phyloP scores from a whole-genome alignment of 2,113 vertebrate species.

The Cottus gobio region DNA sequence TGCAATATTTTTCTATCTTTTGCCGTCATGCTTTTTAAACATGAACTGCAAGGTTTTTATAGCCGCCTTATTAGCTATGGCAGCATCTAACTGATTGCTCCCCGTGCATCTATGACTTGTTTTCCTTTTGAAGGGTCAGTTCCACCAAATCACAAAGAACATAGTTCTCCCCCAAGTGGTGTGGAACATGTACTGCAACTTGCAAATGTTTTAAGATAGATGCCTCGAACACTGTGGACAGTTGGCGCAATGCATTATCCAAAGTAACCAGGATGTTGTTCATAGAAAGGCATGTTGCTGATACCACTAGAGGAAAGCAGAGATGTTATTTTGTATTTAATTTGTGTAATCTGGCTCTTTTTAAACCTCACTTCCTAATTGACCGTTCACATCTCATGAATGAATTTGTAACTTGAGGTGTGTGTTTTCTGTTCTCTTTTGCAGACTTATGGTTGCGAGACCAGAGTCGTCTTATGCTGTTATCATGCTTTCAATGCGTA shows the following conservation, averaged over 20 bases:
- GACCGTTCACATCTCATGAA: not conserved
- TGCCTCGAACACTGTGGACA: not conserved
- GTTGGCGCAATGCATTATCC: not conserved
- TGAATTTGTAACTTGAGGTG: not conserved
- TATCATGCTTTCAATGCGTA: constrained; percentile 84
- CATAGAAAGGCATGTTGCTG: not conserved
- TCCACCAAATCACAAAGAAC: not conserved
- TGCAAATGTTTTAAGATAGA: not conserved
- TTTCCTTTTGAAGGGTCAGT: not conserved
- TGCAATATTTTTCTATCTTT: not conserved
- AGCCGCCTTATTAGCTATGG: not conserved
- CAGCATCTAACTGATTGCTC: not conserved
- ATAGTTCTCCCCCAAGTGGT: not conserved
- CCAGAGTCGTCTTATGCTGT: constrained; percentile 82
- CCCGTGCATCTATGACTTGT: not conserved
- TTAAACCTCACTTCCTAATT: not conserved
- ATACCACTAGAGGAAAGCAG: not conserved
- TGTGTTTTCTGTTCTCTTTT: constrained; percentile 7
- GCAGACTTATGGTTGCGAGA: constrained; percentile 69
- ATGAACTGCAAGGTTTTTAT: not conserved
- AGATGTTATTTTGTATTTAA: not conserved
- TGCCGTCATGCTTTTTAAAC: not conserved
- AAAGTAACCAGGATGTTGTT: not conserved
- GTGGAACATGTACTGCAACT: not conserved
- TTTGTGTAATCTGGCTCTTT: not conserved